phyloP scores from a whole-genome alignment of 2,888 invertebrate species.

The Stenchaetothrips biformis region DNA sequence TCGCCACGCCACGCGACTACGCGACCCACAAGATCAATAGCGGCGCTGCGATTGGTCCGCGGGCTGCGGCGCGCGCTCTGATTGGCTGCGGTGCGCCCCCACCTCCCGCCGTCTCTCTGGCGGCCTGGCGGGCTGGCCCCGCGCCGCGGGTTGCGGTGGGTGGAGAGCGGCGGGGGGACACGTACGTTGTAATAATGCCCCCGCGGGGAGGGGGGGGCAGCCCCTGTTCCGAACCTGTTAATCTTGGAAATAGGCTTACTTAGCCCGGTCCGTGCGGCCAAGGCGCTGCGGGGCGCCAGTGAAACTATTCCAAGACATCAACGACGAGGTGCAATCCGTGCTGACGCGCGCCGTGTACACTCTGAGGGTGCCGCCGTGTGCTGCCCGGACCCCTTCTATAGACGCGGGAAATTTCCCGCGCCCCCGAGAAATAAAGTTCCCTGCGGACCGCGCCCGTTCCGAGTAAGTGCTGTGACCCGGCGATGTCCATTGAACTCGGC shows the following conservation, averaged over 20 bases:
- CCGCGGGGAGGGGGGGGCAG: neutral
- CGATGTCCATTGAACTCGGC: too few relatives aligned
- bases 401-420: too few relatives aligned
- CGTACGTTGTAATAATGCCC: neutral
- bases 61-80: neutral
- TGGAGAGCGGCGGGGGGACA: neutral
- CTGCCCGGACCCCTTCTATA: too few relatives aligned
- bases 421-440: too few relatives aligned
- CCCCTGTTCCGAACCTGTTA: neutral
- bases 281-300: too few relatives aligned
- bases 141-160: neutral
- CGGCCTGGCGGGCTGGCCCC: neutral
- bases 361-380: too few relatives aligned
- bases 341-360: too few relatives aligned
- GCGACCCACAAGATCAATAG: neutral
- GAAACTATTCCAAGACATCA: too few relatives aligned
- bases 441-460: too few relatives aligned
- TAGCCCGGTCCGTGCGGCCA: neutral
- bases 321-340: too few relatives aligned
- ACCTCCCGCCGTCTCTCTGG: neutral
- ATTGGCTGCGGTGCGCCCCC: neutral
- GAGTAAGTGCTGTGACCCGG: too few relatives aligned
- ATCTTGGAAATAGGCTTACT: neutral
- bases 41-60: neutral
- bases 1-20: neutral